phyloP scores from a whole-genome alignment of 2,888 invertebrate species.

The Eupelmus urozonus region DNA sequence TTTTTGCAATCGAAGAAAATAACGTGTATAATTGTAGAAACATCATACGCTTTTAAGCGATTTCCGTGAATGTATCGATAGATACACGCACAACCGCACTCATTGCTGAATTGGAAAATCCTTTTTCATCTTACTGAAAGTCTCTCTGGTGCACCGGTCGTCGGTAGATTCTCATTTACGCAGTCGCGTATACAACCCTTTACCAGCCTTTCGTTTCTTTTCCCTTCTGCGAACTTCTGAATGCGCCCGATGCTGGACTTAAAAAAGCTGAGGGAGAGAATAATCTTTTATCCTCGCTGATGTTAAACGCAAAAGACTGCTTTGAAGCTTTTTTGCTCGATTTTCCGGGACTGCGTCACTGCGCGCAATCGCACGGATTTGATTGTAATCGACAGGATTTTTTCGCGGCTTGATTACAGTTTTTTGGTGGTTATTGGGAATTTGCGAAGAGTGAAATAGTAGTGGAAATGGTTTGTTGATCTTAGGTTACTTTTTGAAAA shows the following conservation, averaged over 20 bases:
- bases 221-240: neutral
- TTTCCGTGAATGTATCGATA: too few species aligned
- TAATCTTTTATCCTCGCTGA: constrained; percentile 21
- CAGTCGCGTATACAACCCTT: neutral
- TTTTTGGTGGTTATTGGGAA: too few species aligned
- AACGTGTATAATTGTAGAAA: too few species aligned
- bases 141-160: constrained; percentile 4
- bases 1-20: too few species aligned
- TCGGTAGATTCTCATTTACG: constrained; percentile 5
- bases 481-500: too few species aligned
- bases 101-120: constrained; percentile 43
- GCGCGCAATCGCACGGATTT: too few species aligned
- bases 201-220: neutral
- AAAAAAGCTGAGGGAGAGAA: neutral
- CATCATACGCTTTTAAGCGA: too few species aligned
- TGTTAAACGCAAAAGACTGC: neutral
- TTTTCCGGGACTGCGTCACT: neutral
- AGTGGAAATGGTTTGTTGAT: too few species aligned
- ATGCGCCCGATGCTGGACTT: neutral
- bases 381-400: too few species aligned
- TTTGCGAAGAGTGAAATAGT: too few species aligned
- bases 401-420: too few species aligned
- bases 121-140: constrained; percentile 50
- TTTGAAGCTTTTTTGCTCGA: neutral
- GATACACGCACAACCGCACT: constrained; percentile 23